phyloP scores from a whole-genome alignment of 2,797 vertebrate species.

The Sparidentex hasta region DNA sequence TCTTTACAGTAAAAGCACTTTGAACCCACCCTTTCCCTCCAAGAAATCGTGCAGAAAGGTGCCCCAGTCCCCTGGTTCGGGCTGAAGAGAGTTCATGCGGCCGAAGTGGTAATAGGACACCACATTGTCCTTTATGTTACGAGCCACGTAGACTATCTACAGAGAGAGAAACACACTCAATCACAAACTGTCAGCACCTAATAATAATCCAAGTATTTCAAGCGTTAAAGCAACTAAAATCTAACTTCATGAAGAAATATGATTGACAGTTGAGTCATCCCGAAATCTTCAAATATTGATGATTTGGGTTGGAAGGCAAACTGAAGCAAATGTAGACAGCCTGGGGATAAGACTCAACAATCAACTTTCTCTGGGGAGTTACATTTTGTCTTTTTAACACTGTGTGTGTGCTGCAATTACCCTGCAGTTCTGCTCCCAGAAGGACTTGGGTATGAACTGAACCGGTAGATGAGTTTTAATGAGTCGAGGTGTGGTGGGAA shows the following conservation, averaged over 20 bases:
- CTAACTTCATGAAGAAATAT: too few species aligned
- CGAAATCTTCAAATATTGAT: too few species aligned
- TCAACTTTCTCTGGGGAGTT: too few species aligned
- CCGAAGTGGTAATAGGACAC: conserved; percentile 92
- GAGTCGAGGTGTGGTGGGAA: conserved; percentile 78
- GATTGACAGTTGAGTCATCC: too few species aligned
- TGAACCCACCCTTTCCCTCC: conserved; percentile 75
- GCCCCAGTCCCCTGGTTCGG: conserved; percentile 88
- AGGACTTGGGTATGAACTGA: conserved; percentile 82
- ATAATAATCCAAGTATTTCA: too few species aligned
- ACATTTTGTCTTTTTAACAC: too few species aligned
- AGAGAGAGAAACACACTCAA: background rate
- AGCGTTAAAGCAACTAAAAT: too few species aligned
- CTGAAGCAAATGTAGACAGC: too few species aligned
- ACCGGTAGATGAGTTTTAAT: conserved; percentile 85
- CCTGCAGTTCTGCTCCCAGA: conserved; percentile 82
- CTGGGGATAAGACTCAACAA: too few species aligned
- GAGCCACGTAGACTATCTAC: conserved; percentile 88
- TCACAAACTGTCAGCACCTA: background rate
- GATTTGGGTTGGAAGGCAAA: too few species aligned
- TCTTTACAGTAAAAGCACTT: background rate
- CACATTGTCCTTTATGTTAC: conserved; percentile 91
- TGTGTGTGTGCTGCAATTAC: conserved; percentile 57
- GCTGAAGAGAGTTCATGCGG: conserved; percentile 85
- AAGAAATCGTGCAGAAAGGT: conserved; percentile 74